Percentiles rank a stretch among this genome's conserved stretches.
These are phyloP conservation scores for Malaclemys terrapin DNA, from an alignment of 2,113 vertebrate genomes.

Conservation along the genomic window DNA sequence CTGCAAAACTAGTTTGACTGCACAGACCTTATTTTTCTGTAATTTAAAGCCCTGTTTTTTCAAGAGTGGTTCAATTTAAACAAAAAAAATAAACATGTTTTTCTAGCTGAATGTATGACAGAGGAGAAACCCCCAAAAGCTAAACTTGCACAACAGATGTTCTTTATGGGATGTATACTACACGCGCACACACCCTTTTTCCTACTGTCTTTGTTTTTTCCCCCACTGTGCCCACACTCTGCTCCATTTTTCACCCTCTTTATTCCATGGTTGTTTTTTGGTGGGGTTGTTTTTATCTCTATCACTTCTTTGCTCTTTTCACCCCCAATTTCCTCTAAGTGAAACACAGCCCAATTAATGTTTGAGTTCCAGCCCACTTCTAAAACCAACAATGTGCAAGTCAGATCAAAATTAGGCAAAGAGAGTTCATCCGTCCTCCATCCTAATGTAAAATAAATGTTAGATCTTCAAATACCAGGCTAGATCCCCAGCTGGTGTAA, in stretches of 20 bases:
- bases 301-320: neutral
- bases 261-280: neutral
- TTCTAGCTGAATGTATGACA: conserved; percentile 29
- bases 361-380: neutral
- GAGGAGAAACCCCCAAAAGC: conserved; percentile 10
- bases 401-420: neutral
- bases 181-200: neutral
- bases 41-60: conserved; percentile 36
- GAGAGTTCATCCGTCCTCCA: no score
- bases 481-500: no score
- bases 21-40: conserved; percentile 7
- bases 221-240: neutral
- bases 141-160: neutral
- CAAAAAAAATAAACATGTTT: neutral
- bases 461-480: no score
- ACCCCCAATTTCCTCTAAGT: no score
- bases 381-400: neutral
- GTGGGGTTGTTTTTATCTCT: neutral
- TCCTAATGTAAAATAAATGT: no score
- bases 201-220: neutral
- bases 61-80: conserved; percentile 25
- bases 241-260: neutral
- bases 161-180: neutral
- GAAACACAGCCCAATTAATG: neutral
- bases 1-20: conserved; percentile 54